These are phyloP conservation scores for Drosophila recens DNA, from an alignment of 2,888 invertebrate genomes.

Conservation along the genomic window DNA sequence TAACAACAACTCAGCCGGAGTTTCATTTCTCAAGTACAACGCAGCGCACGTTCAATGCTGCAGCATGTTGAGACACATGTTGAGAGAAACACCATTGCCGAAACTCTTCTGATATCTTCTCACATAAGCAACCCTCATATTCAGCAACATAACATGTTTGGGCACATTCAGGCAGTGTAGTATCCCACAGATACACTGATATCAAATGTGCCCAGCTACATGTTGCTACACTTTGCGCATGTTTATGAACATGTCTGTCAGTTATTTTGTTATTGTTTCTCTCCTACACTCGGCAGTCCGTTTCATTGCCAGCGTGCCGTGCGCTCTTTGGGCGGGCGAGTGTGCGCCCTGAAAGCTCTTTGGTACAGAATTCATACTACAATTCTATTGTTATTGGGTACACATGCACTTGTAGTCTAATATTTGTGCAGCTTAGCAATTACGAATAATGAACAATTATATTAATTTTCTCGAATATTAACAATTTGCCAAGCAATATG, in stretches of 20 bases:
- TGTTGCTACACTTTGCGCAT: conserved; percentile 34
- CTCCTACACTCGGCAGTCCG: conserved; percentile 8
- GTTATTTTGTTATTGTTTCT: conserved; percentile 48
- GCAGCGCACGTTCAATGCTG: conserved; percentile 13
- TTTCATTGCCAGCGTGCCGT: conserved; percentile 36
- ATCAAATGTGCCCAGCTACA: conserved; percentile 17
- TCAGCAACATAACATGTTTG: conserved; percentile 21
- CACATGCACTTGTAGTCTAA: not conserved
- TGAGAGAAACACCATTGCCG: conserved; percentile 24
- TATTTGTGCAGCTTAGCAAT: not conserved
- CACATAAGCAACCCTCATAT: conserved; percentile 3
- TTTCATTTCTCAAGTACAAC: conserved; percentile 36
- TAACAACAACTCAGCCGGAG: conserved; percentile 63
- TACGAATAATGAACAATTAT: not conserved
- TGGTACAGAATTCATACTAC: conserved; percentile 3
- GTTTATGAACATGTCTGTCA: conserved; percentile 25
- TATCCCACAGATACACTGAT: not conserved
- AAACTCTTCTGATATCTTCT: not conserved
- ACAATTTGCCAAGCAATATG: not conserved
- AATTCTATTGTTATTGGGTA: conserved; percentile 4
- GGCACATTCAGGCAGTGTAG: conserved; percentile 18
- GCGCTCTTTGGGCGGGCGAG: conserved; percentile 50
- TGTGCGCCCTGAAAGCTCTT: conserved; percentile 31
- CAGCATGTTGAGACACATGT: conserved; percentile 55
- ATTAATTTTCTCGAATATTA: not conserved